These are phyloP conservation scores for Oryctolagus cuniculus DNA, from an alignment of 2,113 vertebrate species.

Conservation along the genomic window DNA sequence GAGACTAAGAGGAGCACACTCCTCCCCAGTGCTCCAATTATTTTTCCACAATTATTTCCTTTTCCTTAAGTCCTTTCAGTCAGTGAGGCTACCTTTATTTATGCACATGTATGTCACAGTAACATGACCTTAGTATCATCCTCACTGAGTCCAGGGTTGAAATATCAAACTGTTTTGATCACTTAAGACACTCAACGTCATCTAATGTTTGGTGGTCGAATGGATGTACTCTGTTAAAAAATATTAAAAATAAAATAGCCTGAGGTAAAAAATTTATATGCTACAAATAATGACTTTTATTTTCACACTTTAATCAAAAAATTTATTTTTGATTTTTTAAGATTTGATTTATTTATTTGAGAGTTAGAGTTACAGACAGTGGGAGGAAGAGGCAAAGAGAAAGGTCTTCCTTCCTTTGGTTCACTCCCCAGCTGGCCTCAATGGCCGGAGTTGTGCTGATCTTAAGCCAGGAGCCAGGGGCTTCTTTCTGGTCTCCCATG, in stretches of 20 bases:
- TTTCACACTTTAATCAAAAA: too few relatives aligned
- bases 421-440: too few relatives aligned
- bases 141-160: neutral
- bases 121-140: neutral
- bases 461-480: too few relatives aligned
- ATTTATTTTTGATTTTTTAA: too few relatives aligned
- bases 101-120: rapidly evolving
- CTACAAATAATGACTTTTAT: neutral
- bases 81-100: neutral
- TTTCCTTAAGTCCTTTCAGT: neutral
- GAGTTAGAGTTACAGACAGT: too few relatives aligned
- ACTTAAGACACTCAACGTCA: neutral
- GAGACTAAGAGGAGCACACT: neutral
- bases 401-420: too few relatives aligned
- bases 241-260: neutral
- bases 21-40: neutral
- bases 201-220: neutral
- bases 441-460: too few relatives aligned
- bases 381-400: too few relatives aligned
- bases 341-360: too few relatives aligned
- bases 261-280: neutral
- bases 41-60: neutral
- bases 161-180: neutral
- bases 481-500: too few relatives aligned
- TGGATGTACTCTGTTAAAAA: neutral